Evolutionary conservation across 1,140 invertebrate species (phyloP).

Genomic region (Periplaneta americana): DNA sequence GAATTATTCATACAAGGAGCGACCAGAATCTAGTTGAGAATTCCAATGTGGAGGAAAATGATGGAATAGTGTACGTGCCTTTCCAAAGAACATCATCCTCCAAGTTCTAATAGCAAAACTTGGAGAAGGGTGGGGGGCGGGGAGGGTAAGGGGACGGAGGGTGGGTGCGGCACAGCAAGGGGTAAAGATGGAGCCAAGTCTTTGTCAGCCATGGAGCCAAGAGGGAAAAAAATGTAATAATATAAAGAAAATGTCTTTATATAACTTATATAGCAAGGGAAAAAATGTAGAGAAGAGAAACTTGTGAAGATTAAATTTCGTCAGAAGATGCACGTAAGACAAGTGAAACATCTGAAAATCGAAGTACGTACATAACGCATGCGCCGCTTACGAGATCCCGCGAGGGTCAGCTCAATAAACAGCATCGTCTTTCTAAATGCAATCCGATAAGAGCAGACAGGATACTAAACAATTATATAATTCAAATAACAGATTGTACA

Average conservation of each 20-base stretch:
- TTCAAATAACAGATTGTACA: no score
- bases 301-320: background rate
- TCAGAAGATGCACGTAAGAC: background rate
- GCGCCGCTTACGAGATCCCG: background rate
- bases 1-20: conserved; percentile 12
- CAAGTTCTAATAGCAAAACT: background rate
- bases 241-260: background rate
- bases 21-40: conserved; percentile 1
- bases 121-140: background rate
- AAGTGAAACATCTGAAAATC: background rate
- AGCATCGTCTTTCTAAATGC: no score
- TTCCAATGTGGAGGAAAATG: conserved; percentile 1
- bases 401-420: background rate
- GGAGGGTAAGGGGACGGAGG: no score
- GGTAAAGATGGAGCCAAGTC: background rate
- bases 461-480: no score
- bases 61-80: conserved; percentile 11
- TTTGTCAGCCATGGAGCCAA: no score
- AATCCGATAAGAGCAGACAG: no score
- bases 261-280: background rate
- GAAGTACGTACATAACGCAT: background rate
- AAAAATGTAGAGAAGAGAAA: background rate
- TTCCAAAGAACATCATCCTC: background rate
- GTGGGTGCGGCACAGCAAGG: background rate
- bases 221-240: background rate